Conservation (phyloP, 2,888 invertebrate genomes). For the Anorthoa munda region DNA sequence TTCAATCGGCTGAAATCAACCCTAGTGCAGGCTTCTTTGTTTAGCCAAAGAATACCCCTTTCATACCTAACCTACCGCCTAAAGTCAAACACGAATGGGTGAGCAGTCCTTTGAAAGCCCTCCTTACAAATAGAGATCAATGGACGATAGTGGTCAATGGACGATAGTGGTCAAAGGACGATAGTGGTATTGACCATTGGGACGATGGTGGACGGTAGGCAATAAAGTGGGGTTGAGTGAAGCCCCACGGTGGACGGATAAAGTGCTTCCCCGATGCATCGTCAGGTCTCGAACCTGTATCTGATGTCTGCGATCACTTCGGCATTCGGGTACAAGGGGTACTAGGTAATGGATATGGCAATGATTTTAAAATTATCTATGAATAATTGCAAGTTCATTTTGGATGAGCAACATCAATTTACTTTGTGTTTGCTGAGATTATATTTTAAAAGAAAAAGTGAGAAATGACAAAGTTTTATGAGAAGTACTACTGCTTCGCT, state of each 20-base stretch:
- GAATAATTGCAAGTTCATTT: no score
- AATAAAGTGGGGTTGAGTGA: conserved; percentile 25
- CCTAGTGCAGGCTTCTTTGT: neutral
- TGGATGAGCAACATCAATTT: no score
- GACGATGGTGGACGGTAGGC: neutral
- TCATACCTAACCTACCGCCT: neutral
- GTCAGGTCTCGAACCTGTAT: conserved; percentile 64
- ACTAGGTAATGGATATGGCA: conserved; percentile 40
- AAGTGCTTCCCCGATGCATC: conserved; percentile 63
- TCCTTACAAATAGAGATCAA: conserved; percentile 23
- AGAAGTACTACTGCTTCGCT: no score
- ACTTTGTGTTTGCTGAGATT: no score
- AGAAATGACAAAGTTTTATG: no score
- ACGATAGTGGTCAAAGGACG: conserved; percentile 15
- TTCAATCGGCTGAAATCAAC: neutral
- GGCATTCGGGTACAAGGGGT: conserved; percentile 26
- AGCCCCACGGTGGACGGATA: conserved; percentile 43
- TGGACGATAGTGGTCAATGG: no score
- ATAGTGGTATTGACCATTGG: neutral
- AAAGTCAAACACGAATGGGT: neutral
- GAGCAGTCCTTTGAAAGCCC: neutral
- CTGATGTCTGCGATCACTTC: conserved; percentile 64
- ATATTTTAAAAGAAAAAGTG: no score
- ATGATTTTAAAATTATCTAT: neutral
- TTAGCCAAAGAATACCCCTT: neutral